These are phyloP conservation scores for Chloromyia formosa DNA, from an alignment of 2,888 invertebrate species.

Conservation along the genomic window DNA sequence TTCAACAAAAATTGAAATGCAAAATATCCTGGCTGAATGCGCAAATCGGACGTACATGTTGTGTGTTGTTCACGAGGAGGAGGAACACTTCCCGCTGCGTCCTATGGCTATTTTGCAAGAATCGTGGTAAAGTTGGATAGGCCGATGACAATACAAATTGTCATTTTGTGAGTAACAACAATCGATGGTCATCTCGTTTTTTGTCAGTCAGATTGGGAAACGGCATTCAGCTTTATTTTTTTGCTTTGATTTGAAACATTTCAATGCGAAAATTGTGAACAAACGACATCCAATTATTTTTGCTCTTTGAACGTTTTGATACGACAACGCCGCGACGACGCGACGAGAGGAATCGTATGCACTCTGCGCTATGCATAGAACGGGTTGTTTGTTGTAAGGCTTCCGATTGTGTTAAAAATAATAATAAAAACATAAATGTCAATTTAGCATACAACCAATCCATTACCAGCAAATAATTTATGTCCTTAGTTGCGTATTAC, in stretches of 20 bases:
- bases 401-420: slow-evolving; percentile 41
- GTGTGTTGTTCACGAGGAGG: no score
- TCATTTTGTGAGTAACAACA: slow-evolving; percentile 48
- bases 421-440: slow-evolving; percentile 56
- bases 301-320: background rate
- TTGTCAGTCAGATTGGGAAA: slow-evolving; percentile 35
- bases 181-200: slow-evolving; percentile 46
- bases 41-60: no score
- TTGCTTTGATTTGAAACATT: slow-evolving; percentile 42
- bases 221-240: slow-evolving; percentile 22
- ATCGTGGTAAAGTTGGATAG: no score
- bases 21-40: no score
- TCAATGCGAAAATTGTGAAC: slow-evolving; percentile 45
- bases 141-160: slow-evolving; percentile 35
- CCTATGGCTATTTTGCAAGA: no score
- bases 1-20: no score
- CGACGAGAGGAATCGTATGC: background rate
- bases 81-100: no score
- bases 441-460: slow-evolving; percentile 55
- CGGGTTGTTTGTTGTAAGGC: slow-evolving; percentile 6
- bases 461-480: slow-evolving; percentile 54
- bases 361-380: no score
- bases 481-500: slow-evolving; percentile 47
- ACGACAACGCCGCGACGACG: background rate
- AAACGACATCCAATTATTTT: slow-evolving; percentile 51